These are phyloP conservation scores for Sclerodermus sp. DNA, from an alignment of 2,888 invertebrate genomes.

Conservation along the genomic window DNA sequence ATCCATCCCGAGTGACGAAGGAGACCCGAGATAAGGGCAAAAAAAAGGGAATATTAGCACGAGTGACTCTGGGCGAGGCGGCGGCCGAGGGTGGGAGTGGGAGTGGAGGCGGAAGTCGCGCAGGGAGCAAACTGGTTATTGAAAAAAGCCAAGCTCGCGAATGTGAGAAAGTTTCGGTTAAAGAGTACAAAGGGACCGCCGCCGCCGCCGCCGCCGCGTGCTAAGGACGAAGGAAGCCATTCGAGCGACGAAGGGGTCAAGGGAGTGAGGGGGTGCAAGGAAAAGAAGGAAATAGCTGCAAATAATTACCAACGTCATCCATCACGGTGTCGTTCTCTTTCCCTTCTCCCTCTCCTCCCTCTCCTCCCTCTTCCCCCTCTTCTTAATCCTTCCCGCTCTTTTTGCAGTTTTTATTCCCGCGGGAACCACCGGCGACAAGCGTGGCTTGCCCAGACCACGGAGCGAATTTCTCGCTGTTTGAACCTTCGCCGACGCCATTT, in stretches of 20 bases:
- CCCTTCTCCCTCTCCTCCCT: neutral
- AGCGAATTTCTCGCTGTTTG: too few relatives aligned
- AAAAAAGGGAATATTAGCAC: neutral
- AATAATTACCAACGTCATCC: constrained; percentile 42
- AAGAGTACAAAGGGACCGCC: too few relatives aligned
- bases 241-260: too few relatives aligned
- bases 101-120: constrained; percentile 2
- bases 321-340: constrained; percentile 24
- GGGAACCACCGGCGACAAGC: too few relatives aligned
- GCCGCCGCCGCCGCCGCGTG: too few relatives aligned
- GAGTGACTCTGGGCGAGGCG: too few relatives aligned
- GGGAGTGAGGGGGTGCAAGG: constrained; percentile 4
- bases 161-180: constrained; percentile 1
- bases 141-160: constrained; percentile 1
- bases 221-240: too few relatives aligned
- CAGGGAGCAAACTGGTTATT: constrained; percentile 5
- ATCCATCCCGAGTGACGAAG: constrained; percentile 21
- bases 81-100: neutral
- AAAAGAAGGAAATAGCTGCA: constrained; percentile 23
- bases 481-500: too few relatives aligned
- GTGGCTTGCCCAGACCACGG: too few relatives aligned
- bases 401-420: too few relatives aligned
- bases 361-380: constrained; percentile 9
- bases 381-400: too few relatives aligned
- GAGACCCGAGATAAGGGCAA: neutral